These are phyloP conservation scores for Rhagoletis pomonella DNA, from an alignment of 1,140 invertebrate genomes.

Conservation along the genomic window DNA sequence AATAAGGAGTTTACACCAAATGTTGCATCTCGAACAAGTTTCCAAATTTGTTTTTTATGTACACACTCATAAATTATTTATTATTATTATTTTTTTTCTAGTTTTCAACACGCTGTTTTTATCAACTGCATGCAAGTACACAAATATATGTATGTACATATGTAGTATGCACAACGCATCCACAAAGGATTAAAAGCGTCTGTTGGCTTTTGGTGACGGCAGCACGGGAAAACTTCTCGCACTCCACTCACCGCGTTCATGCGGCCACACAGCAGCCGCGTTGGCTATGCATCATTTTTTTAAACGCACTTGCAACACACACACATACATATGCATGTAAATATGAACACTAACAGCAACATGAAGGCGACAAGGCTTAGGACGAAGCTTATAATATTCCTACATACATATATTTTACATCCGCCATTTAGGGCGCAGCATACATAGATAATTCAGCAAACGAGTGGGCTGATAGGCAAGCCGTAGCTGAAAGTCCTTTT, in stretches of 20 bases:
- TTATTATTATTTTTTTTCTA: neutral
- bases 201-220: neutral
- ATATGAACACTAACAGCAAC: neutral
- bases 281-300: conserved; percentile 14
- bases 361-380: conserved; percentile 14
- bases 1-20: too few relatives aligned
- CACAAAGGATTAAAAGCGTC: conserved; percentile 21
- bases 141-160: too few relatives aligned
- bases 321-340: neutral
- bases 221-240: neutral
- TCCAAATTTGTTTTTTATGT: too few relatives aligned
- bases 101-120: neutral
- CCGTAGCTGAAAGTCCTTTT: neutral
- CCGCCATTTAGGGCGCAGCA: conserved; percentile 7
- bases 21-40: too few relatives aligned
- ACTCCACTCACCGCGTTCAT: neutral
- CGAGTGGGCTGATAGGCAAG: neutral
- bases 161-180: neutral
- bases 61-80: neutral
- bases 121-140: neutral
- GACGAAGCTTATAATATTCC: neutral
- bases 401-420: neutral
- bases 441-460: neutral
- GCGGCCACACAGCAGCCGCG: conserved; percentile 21
- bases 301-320: conserved; percentile 10